Base-by-base conservation (phyloP, 2,797 vertebrate genomes). In the Falco biarmicus region DNA sequence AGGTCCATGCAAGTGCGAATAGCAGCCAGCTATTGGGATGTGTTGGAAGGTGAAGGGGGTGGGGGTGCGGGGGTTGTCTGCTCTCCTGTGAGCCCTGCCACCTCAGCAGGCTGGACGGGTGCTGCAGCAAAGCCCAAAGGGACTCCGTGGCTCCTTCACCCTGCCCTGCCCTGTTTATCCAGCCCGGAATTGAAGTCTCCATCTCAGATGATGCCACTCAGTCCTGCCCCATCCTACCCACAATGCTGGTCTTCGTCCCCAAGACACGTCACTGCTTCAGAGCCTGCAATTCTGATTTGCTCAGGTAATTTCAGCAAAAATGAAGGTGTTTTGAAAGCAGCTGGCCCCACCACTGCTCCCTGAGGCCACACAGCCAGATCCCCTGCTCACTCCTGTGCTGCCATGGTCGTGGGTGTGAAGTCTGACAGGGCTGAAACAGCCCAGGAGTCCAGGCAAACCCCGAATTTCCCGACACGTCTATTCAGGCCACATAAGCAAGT, bases 171-270 rank as follows among this genome's bases (percentile, higher is more conserved):
- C 13, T 0, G 1, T 41, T 43, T 19, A n/a, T 9, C 59, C 85
- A 43, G n/a, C 78, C 64, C 39, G 32, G 48, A 48, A 6, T 0
- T 8, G 15, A 10, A 39, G 9, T 10, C 11, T 56, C 17, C 6
- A 1, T 48, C n/a, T 53, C 43, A 14, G 83, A 6, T 0, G 0
- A 4, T 28, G 84, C 39, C 0, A 1, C 59, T 68, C 0, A 0
- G 32, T 14, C 48, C 54, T 29, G 13, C 32, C 54, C 81, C 0
- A 0, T 31, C 45, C 39, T 84, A 22, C 20, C 32, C 59, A 3
- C 2, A 0, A 16, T 47, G 48, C 29, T 1, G 0, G 0, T 12
- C 20, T 43, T 21, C 12, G 32, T 60, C 57, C 75, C 37, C 1
- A 2, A 2, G 50, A 28, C 10, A 15, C 47, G 45, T 39, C 60